These are phyloP conservation scores for Xiphorhynchus erythropygius DNA, from an alignment of 2,797 vertebrate species.

Conservation along the genomic window DNA sequence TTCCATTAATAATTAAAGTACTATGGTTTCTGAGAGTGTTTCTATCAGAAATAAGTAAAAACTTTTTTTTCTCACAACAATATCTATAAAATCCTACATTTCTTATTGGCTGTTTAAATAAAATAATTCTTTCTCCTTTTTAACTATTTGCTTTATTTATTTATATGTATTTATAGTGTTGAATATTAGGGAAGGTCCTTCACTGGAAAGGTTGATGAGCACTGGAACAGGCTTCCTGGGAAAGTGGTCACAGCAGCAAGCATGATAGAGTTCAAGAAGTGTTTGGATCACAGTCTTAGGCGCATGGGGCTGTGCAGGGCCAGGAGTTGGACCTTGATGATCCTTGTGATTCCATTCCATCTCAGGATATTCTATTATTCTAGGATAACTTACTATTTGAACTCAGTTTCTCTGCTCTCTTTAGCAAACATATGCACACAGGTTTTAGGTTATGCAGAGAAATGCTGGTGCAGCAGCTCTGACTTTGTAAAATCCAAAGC, in stretches of 20 bases:
- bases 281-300: fast-evolving
- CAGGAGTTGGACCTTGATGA: not conserved
- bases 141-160: not conserved
- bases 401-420: not conserved
- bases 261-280: no score
- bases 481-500: not conserved
- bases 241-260: not conserved
- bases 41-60: not conserved
- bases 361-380: not conserved
- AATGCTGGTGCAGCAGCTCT: not conserved
- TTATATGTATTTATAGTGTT: not conserved
- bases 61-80: not conserved
- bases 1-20: not conserved
- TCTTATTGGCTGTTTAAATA: not conserved
- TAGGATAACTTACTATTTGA: not conserved
- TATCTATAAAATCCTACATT: not conserved
- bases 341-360: fast-evolving
- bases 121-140: not conserved
- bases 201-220: not conserved
- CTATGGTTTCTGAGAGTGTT: not conserved
- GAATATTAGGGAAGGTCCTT: not conserved
- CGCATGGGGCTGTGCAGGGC: not conserved
- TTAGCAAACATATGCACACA: not conserved
- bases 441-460: not conserved
- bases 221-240: fast-evolving